Percentiles rank a stretch among this genome's conserved stretches.
phyloP scores from a whole-genome alignment of 2,113 vertebrate species.

The Hemicordylus capensis region DNA sequence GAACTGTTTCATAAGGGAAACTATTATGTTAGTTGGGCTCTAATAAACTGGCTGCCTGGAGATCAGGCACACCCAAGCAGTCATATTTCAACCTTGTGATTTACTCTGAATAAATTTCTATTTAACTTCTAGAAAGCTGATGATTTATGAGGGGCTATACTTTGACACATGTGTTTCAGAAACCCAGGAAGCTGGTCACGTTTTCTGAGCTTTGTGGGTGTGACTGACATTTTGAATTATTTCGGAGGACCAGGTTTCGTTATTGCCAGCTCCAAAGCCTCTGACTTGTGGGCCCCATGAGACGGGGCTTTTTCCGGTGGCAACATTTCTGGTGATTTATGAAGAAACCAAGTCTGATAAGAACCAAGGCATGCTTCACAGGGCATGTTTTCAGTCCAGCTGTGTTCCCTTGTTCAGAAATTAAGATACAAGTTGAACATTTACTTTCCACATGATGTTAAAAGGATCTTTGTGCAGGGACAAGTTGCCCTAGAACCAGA shows the following conservation, averaged over 20 bases:
- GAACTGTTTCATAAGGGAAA: not conserved
- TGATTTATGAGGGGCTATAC: not conserved
- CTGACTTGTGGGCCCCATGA: fast-evolving
- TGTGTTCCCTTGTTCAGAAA: conserved; percentile 54
- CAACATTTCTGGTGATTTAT: not conserved
- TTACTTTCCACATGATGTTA: conserved; percentile 29
- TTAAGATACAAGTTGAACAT: conserved; percentile 8
- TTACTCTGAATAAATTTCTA: not conserved
- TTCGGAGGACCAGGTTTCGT: fast-evolving
- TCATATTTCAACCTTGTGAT: conserved; percentile 6
- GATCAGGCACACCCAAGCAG: not conserved
- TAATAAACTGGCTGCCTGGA: not conserved
- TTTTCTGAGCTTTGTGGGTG: conserved; percentile 13
- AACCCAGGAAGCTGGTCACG: not conserved
- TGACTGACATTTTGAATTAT: conserved; percentile 17
- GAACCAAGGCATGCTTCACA: not conserved
- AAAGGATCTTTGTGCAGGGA: conserved; percentile 48
- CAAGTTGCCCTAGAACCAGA: conserved; percentile 2
- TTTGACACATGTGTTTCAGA: conserved; percentile 17
- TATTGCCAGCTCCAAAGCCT: conserved; percentile 9
- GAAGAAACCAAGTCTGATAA: not conserved
- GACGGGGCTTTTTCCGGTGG: fast-evolving
- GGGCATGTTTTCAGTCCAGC: conserved; percentile 29
- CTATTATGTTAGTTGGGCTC: not conserved
- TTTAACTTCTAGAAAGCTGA: not conserved